These are phyloP conservation scores for Montipora cactus DNA, from an alignment of 64 coral and sea anemone genomes.

Conservation along the genomic window DNA sequence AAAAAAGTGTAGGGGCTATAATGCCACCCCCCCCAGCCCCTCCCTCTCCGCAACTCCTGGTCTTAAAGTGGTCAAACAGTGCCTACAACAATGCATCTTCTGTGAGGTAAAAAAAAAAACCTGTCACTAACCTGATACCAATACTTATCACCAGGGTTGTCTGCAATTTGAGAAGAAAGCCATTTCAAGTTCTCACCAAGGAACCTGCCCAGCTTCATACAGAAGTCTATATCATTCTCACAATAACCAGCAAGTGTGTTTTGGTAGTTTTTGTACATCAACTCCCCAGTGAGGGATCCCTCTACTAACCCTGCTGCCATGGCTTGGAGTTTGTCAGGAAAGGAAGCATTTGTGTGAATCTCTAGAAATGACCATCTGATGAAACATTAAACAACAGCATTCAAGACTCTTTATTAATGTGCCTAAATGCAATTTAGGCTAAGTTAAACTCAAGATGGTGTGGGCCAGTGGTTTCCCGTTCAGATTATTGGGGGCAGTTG, in stretches of 20 bases:
- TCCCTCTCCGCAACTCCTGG: no score
- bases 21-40: no score
- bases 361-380: slow-evolving; percentile 86
- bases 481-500: no score
- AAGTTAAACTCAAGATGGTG: no score
- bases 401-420: no score
- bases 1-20: no score
- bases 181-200: slow-evolving; percentile 73
- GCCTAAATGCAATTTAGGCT: no score
- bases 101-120: neutral
- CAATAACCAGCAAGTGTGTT: slow-evolving; percentile 82
- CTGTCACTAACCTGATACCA: slow-evolving; percentile 85
- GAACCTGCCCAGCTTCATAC: slow-evolving; percentile 67
- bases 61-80: no score
- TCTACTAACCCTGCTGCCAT: slow-evolving; percentile 85
- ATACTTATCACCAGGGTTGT: slow-evolving; percentile 66
- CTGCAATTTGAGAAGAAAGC: slow-evolving; percentile 51
- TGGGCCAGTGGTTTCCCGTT: no score
- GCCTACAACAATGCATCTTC: neutral
- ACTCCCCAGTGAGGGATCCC: slow-evolving; percentile 83
- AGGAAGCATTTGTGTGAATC: slow-evolving; percentile 78
- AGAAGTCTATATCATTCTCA: slow-evolving; percentile 70
- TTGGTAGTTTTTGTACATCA: slow-evolving; percentile 75
- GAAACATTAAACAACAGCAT: neutral
- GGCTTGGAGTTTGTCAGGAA: slow-evolving; percentile 78